Evolutionary conservation across 2,888 invertebrate genomes (phyloP), one percentile per base, ranked within the genome.

Genomic region (Galerucella pusilla): DNA sequence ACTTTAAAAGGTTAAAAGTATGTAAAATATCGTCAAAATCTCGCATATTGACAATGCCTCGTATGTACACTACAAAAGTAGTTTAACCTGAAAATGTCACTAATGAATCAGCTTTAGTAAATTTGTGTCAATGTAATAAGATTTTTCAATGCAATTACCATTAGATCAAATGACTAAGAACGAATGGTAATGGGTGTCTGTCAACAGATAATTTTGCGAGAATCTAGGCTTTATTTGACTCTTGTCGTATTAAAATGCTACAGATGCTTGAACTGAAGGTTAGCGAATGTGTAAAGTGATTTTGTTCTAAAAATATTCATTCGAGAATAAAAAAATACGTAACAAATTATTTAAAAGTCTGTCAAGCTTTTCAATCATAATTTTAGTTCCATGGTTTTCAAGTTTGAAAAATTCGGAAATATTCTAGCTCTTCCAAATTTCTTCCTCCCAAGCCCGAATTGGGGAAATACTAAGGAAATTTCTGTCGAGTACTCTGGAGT

Each of bases 71-170:
- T 61, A 45, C 67, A 65, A 76, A 68, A 74, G 57, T 66, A 14
- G 74, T 71, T 74, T 76, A 79, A 79, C 79, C 79, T 77, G 75
- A 78, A 77, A 77, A 75, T 78, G 78, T 79, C 79, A 78, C 71
- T 71, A 75, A 74, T 79, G 79, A 79, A 78, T 79, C 79, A 79
- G 77, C 79, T 71, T 60, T 75, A 73, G 75, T 73, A 77, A 77
- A 79, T 77, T 78, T 78, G 79, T 79, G 79, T 79, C 79, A 79
- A 79, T 79, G 79, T 75, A 73, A 76, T 76, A 60, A 69, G 59
- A 75, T 75, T 75, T 73, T 73, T 65, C 65, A 49, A 52, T 11
- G 64, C 71, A 71, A 71, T 75, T 64, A 67, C 60, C 16, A 28
- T 54, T 70, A 75, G 67, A 71, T 71, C 68, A 54, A 68, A 75